Evolutionary conservation across 1,140 invertebrate genomes (phyloP).

Genomic region (Parasteatoda tepidariorum): DNA sequence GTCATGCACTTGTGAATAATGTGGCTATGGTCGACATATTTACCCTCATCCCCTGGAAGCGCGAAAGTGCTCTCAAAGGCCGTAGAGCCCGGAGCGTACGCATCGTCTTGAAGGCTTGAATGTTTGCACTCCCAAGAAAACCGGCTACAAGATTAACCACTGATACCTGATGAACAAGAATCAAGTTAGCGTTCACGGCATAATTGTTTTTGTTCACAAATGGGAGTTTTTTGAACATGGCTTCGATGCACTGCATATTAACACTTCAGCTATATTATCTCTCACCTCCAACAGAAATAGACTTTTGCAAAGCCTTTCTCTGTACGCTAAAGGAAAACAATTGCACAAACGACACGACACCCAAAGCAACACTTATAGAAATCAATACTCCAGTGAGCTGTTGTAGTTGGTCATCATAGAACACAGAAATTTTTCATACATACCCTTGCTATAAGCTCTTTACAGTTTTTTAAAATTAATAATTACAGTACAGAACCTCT

Average conservation of each 20-base stretch:
- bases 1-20: slow-evolving; percentile 35
- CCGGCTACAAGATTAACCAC: slow-evolving; percentile 97
- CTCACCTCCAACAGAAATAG: slow-evolving; percentile 42
- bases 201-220: not conserved
- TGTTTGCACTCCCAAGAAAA: slow-evolving; percentile 90
- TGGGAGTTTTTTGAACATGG: not conserved
- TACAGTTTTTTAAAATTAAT: too few species aligned
- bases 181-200: slow-evolving; percentile 26
- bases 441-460: too few species aligned
- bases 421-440: too few species aligned
- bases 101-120: slow-evolving; percentile 99
- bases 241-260: slow-evolving; percentile 33
- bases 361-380: slow-evolving; percentile 29
- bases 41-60: slow-evolving; percentile 98
- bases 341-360: slow-evolving; percentile 26
- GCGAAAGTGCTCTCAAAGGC: slow-evolving; percentile 81
- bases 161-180: slow-evolving; percentile 79
- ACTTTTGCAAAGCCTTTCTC: slow-evolving; percentile 6
- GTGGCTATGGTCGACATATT: slow-evolving; percentile 69
- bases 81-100: slow-evolving; percentile 89
- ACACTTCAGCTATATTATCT: slow-evolving; percentile 28
- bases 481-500: too few species aligned
- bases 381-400: slow-evolving; percentile 35
- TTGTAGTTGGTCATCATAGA: slow-evolving; percentile 1
- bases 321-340: not conserved